These are phyloP conservation scores for Ylistrum balloti DNA, from an alignment of 1,140 invertebrate species.

Conservation along the genomic window DNA sequence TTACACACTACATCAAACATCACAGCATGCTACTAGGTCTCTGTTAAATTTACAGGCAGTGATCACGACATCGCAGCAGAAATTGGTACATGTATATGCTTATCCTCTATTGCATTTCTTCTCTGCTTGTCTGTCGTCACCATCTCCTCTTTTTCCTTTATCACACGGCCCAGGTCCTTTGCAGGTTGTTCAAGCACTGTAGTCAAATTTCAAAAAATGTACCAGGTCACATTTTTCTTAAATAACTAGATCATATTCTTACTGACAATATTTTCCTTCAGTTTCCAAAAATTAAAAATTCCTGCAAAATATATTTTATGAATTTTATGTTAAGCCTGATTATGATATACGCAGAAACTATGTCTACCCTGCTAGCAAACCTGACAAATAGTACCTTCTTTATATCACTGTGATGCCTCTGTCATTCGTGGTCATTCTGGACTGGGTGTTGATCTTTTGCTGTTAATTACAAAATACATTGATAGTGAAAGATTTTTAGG, in stretches of 20 bases:
- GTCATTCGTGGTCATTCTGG: not conserved
- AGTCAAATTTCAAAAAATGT: not conserved
- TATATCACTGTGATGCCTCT: not conserved
- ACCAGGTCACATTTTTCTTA: too few species aligned
- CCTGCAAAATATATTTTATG: too few species aligned
- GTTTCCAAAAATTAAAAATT: too few species aligned
- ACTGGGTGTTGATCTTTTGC: not conserved
- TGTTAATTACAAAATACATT: too few species aligned
- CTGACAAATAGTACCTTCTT: not conserved
- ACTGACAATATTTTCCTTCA: too few species aligned
- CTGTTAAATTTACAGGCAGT: slow-evolving; percentile 39
- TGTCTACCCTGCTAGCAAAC: not conserved
- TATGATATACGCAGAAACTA: too few species aligned
- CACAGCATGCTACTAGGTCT: not conserved
- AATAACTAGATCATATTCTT: too few species aligned
- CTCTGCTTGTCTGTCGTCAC: not conserved
- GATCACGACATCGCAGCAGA: slow-evolving; percentile 25
- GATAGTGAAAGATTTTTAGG: too few species aligned
- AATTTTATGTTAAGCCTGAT: too few species aligned
- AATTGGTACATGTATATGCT: slow-evolving; percentile 35
- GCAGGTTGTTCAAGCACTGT: not conserved
- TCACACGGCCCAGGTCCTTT: not conserved
- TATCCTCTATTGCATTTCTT: not conserved
- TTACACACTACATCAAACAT: not conserved
- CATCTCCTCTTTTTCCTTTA: slow-evolving; percentile 9